Evolutionary conservation across 2,888 invertebrate species (phyloP), one percentile per base, ranked within the genome.

Genomic region (Lithosia quadra): DNA sequence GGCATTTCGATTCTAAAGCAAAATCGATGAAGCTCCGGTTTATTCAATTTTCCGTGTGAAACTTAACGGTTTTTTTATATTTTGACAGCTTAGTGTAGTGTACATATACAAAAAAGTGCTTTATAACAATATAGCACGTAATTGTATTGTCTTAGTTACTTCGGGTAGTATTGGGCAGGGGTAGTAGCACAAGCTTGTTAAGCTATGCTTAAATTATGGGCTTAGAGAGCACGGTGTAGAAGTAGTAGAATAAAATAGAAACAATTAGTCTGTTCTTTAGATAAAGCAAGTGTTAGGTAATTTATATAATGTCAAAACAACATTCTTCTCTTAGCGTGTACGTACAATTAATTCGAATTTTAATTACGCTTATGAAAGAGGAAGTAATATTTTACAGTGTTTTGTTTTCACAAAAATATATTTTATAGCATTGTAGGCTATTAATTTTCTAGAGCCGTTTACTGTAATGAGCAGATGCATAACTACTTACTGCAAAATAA

Each of bases 1-100:
- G 13, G 8, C 0, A 24, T 34, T 8, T 24, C 33, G 9, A 0
- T 39, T 10, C 22, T 21, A 13, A 49, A 33, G 2, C 28, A 58
- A 61, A 83, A 82, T 77, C 80, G 84, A 88, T 89, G 88, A 84
- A 86, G 85, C 86, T 84, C 74, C 79, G 80, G 78, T 82, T 80
- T 83, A 81, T 85, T 85, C 78, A 84, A 86, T 82, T 78, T 66
- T 77, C 77, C 84, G 85, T 89, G 85, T 86, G 86, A 90, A 88
- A 77, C 75, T 75, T 91, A 93, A 93, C 94, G 93, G 92, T 86
- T 89, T 86, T 84, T 83, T 86, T 84, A 71, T 81, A 77, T 79
- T 82, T 84, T 85, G 81, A 85, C 79, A 77, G 67, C 68, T 75
- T 67, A 71, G 66, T 74, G 69, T 76, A n/a, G n/a, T n/a, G n/a